Evolutionary conservation across 1,140 invertebrate genomes (phyloP).

Genomic region (Ceratoteleas bidentatus): DNA sequence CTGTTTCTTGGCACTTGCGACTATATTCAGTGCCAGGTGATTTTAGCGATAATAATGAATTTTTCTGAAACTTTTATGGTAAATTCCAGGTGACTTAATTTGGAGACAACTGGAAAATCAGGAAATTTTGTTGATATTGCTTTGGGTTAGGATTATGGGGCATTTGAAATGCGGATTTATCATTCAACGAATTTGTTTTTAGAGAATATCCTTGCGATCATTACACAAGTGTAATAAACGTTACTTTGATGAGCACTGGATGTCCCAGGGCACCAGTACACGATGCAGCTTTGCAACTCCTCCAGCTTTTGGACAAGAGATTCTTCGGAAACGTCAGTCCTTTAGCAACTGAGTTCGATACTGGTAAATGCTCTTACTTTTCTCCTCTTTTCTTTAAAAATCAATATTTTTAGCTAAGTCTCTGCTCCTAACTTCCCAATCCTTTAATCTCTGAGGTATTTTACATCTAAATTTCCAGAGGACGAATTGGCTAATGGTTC

Average conservation of each 20-base stretch:
- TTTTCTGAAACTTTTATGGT: too few relatives aligned
- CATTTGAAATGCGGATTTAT: too few relatives aligned
- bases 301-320: slow-evolving; percentile 96
- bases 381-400: too few relatives aligned
- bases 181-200: too few relatives aligned
- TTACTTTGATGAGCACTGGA: slow-evolving; percentile 97
- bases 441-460: too few relatives aligned
- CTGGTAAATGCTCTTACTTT: slow-evolving; percentile 79
- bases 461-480: slow-evolving; percentile 11
- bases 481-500: slow-evolving; percentile 81
- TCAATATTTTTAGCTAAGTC: too few relatives aligned
- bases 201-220: slow-evolving; percentile 99
- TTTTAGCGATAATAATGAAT: too few relatives aligned
- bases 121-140: not conserved
- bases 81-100: too few relatives aligned
- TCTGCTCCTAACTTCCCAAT: too few relatives aligned
- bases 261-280: slow-evolving; percentile 95
- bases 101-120: not conserved
- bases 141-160: too few relatives aligned
- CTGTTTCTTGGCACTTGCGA: slow-evolving; percentile 96
- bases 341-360: slow-evolving; percentile 86
- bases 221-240: slow-evolving; percentile 98
- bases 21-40: slow-evolving; percentile 95
- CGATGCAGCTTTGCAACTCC: slow-evolving; percentile 95
- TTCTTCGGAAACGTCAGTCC: slow-evolving; percentile 94